Evolutionary conservation across 2,888 invertebrate genomes (phyloP).

Genomic region (Caenorhabditis sp.): DNA sequence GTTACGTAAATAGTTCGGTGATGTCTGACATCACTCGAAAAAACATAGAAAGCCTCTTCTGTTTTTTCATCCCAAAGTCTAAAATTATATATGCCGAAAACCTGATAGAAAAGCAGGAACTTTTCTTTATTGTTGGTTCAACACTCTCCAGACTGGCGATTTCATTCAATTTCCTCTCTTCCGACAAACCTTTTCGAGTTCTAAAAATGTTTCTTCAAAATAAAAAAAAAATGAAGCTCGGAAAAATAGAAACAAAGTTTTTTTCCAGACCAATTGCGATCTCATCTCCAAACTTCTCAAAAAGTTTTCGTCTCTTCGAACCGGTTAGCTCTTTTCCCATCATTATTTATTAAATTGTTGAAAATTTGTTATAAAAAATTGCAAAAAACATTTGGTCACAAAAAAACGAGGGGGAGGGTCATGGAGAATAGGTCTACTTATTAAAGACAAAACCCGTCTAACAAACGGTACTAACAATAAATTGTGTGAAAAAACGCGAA

Average conservation of each 20-base stretch:
- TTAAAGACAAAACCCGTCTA: neutral
- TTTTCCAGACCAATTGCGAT: neutral
- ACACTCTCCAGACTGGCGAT: no score
- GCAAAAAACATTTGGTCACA: neutral
- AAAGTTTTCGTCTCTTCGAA: conserved; percentile 1
- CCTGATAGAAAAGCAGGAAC: no score
- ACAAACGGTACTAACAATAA: neutral
- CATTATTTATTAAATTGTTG: neutral
- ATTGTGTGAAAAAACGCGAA: neutral
- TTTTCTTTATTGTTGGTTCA: no score
- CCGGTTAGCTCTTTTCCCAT: neutral
- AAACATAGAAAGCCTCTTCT: no score
- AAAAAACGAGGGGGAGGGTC: neutral
- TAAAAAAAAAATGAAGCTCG: no score
- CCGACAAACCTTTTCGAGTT: no score
- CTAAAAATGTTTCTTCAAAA: no score
- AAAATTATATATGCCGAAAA: no score
- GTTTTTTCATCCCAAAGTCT: no score
- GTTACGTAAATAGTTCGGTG: no score
- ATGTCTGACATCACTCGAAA: no score
- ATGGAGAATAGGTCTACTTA: neutral
- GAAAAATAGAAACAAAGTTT: neutral
- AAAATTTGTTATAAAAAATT: neutral
- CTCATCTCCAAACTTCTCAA: neutral
- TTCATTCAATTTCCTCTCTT: no score